Conservation (phyloP, 2,888 invertebrate species). For the Ectropis crepuscularia region DNA sequence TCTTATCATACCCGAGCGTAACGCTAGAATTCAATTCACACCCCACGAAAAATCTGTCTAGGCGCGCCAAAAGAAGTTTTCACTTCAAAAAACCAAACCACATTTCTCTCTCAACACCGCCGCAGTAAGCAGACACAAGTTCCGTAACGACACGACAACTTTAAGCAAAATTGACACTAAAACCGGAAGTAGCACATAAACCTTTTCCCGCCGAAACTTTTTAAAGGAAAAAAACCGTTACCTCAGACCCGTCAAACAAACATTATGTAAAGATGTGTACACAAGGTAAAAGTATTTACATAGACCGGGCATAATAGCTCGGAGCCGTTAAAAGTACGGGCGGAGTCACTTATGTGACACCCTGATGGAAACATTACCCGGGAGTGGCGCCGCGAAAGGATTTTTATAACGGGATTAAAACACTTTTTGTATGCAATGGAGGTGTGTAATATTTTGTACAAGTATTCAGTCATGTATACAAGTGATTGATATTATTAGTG, state of each 20-base stretch:
- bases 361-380: constrained; percentile 32
- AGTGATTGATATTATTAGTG: too few species aligned
- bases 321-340: constrained; percentile 56
- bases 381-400: constrained; percentile 19
- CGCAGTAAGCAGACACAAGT: too few species aligned
- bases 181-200: constrained; percentile 11
- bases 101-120: too few species aligned
- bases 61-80: too few species aligned
- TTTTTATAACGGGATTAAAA: constrained; percentile 17
- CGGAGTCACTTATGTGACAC: constrained; percentile 35
- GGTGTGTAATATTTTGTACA: not conserved
- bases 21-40: too few species aligned
- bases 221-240: constrained; percentile 25
- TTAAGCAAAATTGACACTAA: constrained; percentile 11
- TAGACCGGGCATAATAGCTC: constrained; percentile 62
- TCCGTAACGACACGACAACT: not conserved
- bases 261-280: constrained; percentile 57
- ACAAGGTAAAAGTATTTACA: constrained; percentile 67
- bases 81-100: too few species aligned
- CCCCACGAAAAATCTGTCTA: too few species aligned
- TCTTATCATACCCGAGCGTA: too few species aligned
- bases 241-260: constrained; percentile 43
- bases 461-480: too few species aligned
- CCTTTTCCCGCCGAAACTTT: constrained; percentile 11
- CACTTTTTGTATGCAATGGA: constrained; percentile 5